These are phyloP conservation scores for Colletes collaris DNA, from an alignment of 2,888 invertebrate genomes.

Conservation along the genomic window DNA sequence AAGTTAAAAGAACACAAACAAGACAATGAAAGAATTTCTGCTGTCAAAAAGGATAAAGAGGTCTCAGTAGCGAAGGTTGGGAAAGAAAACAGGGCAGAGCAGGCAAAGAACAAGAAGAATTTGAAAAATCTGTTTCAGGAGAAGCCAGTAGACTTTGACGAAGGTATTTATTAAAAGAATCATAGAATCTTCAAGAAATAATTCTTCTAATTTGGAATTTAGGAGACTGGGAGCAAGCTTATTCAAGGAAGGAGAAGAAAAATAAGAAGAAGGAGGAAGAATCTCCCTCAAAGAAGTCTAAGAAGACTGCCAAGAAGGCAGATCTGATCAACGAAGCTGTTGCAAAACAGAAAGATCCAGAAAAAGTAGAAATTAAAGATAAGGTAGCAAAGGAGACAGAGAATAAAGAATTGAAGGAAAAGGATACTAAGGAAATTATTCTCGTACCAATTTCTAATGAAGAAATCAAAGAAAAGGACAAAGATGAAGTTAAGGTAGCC, in stretches of 20 bases:
- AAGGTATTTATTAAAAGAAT: constrained; percentile 82
- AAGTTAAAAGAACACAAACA: constrained; percentile 82
- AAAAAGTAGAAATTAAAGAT: constrained; percentile 83
- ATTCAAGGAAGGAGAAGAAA: constrained; percentile 89
- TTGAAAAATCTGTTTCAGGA: constrained; percentile 85
- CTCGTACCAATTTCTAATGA: constrained; percentile 77
- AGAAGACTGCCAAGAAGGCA: constrained; percentile 84
- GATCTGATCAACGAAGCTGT: constrained; percentile 83
- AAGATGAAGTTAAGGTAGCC: constrained; percentile 68
- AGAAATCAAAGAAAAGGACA: constrained; percentile 69
- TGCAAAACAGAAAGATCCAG: constrained; percentile 82
- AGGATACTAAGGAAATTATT: constrained; percentile 80
- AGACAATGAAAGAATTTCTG: constrained; percentile 84
- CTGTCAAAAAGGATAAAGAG: constrained; percentile 78
- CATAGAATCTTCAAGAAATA: too few relatives aligned
- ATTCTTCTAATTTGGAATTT: constrained; percentile 29
- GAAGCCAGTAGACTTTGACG: constrained; percentile 89
- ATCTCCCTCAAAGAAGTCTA: constrained; percentile 84
- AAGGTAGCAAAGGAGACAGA: constrained; percentile 84
- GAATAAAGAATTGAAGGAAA: constrained; percentile 84
- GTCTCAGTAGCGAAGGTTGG: constrained; percentile 66
- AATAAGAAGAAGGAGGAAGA: constrained; percentile 87
- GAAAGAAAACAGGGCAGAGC: constrained; percentile 85
- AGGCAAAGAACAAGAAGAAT: constrained; percentile 86
- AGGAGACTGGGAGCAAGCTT: constrained; percentile 89